These are phyloP conservation scores for Chrysemys picta DNA, from an alignment of 2,113 vertebrate genomes.

Conservation along the genomic window DNA sequence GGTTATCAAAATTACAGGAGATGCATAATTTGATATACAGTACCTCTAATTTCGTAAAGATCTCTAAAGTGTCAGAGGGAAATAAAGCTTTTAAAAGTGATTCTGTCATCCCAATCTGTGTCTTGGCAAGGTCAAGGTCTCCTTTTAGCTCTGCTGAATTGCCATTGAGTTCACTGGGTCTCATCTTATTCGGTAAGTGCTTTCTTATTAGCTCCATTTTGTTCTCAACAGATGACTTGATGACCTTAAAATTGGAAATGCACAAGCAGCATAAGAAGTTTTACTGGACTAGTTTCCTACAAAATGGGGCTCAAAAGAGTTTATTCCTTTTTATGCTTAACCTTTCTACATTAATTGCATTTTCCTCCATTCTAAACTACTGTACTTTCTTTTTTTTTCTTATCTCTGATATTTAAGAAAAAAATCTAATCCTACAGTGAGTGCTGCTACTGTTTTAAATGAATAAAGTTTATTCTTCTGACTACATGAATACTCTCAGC, in stretches of 20 bases:
- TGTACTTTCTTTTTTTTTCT: not conserved
- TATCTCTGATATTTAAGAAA: not conserved
- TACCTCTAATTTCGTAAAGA: slow-evolving; percentile 85
- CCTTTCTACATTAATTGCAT: not conserved
- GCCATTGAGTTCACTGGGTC: not conserved
- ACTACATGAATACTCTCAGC: not conserved
- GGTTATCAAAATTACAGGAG: not conserved
- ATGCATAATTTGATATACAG: not conserved
- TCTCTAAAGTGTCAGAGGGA: slow-evolving; percentile 82
- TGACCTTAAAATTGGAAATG: slow-evolving; percentile 76
- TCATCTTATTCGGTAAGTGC: slow-evolving; percentile 32
- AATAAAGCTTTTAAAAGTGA: slow-evolving; percentile 81
- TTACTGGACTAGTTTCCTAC: not conserved
- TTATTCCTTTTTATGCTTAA: not conserved
- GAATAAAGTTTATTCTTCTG: not conserved
- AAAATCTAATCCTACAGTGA: not conserved
- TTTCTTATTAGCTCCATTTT: slow-evolving; percentile 77
- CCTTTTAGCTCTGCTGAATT: slow-evolving; percentile 75
- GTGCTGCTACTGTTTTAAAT: not conserved
- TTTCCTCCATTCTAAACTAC: not conserved
- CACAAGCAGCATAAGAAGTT: not conserved
- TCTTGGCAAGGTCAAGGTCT: slow-evolving; percentile 80
- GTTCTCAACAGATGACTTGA: slow-evolving; percentile 79
- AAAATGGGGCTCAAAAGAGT: not conserved
- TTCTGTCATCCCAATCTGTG: slow-evolving; percentile 82